Percentiles rank a stretch among this genome's conserved stretches.
These are phyloP conservation scores for Ifrita kowaldi DNA, from an alignment of 2,113 vertebrate genomes.

Conservation along the genomic window DNA sequence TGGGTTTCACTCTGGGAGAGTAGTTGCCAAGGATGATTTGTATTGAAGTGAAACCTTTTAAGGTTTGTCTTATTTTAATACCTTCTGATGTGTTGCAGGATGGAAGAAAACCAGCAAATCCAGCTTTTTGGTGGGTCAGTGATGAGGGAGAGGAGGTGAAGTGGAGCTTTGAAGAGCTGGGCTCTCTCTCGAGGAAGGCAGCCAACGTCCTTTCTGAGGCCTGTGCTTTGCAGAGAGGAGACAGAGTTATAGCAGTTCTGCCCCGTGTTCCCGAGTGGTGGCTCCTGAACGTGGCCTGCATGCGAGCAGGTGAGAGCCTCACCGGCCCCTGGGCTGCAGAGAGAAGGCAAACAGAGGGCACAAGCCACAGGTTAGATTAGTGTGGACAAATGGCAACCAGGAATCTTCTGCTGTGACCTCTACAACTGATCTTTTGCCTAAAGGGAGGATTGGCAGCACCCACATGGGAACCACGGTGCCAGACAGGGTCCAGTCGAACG, in stretches of 20 bases:
- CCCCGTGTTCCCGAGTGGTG: conserved; percentile 72
- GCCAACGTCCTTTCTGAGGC: conserved; percentile 54
- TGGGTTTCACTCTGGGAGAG: accelerated
- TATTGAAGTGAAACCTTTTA: background rate
- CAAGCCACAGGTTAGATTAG: accelerated
- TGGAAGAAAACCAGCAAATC: conserved; percentile 20
- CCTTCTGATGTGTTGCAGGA: background rate
- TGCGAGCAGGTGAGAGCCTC: conserved; percentile 59
- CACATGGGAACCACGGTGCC: background rate
- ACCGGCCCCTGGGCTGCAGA: background rate
- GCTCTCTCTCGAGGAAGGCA: conserved; percentile 57
- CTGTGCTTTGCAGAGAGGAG: conserved; percentile 60
- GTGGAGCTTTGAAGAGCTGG: conserved; percentile 72
- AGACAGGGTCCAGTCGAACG: accelerated
- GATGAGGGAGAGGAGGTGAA: conserved; percentile 54
- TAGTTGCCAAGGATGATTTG: background rate
- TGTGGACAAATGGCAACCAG: background rate
- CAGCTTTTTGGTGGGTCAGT: conserved; percentile 73
- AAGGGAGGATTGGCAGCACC: background rate
- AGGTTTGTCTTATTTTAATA: background rate
- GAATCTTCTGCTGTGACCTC: background rate
- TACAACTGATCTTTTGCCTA: background rate
- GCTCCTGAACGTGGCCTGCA: conserved; percentile 63
- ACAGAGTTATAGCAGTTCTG: conserved; percentile 58
- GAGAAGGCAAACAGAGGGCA: background rate